Percentiles rank a stretch among this genome's conserved stretches.
Conservation (phyloP, 2,797 vertebrate species). For the Pangasius sanitwongsei region DNA sequence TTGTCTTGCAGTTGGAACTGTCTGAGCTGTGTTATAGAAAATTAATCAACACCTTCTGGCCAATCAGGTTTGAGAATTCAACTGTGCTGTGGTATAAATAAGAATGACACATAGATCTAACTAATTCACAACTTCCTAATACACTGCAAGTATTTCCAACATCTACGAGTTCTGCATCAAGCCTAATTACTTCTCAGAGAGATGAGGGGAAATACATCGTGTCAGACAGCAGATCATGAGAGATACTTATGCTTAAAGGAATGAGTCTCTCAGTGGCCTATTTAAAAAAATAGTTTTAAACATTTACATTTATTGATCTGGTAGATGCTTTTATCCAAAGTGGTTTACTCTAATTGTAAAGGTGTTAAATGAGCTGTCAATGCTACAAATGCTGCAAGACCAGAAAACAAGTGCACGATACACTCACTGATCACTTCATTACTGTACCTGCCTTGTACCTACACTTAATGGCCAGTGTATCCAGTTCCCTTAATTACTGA, state of each 20-base stretch:
- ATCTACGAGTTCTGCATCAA: neutral
- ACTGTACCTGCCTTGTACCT: neutral
- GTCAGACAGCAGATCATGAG: neutral
- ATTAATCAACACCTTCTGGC: neutral
- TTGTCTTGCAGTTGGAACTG: neutral
- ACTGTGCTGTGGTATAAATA: neutral
- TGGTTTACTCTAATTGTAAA: neutral
- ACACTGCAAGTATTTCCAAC: neutral
- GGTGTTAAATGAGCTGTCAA: slow-evolving; percentile 3
- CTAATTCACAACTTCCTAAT: neutral
- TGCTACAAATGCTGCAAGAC: neutral
- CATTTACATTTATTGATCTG: neutral
- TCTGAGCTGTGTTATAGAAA: neutral
- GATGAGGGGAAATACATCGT: neutral
- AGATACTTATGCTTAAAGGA: neutral
- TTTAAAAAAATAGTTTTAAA: neutral
- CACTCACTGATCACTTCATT: slow-evolving; percentile 6
- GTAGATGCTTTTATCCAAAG: neutral
- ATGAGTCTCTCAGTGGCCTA: neutral
- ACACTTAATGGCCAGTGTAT: neutral
- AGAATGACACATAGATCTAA: neutral
- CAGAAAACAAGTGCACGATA: neutral
- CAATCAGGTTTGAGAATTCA: neutral
- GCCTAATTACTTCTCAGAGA: neutral
- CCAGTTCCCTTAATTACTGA: neutral